phyloP scores from a whole-genome alignment of 2,113 vertebrate genomes.

The Alaudala cheleensis region DNA sequence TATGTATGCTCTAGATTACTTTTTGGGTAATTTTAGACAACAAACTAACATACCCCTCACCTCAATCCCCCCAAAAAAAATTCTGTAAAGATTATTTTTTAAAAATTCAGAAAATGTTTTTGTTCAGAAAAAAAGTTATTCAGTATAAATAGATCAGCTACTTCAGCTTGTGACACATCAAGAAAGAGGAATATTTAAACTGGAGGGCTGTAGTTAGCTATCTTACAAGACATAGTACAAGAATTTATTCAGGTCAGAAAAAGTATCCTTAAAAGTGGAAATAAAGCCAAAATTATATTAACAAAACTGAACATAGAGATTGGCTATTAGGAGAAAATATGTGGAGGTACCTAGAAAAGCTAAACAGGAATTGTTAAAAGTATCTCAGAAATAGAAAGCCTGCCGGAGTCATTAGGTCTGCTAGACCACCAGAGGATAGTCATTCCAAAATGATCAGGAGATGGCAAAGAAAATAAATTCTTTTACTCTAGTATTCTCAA shows the following conservation, averaged over 20 bases:
- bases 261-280: conserved; percentile 14
- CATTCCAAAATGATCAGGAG: conserved; percentile 41
- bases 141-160: not conserved
- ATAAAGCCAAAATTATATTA: not conserved
- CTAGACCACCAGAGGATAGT: conserved; percentile 22
- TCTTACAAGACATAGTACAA: not conserved
- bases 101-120: not conserved
- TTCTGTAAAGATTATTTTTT: not conserved
- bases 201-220: not conserved
- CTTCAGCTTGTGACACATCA: not conserved
- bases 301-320: conserved; percentile 4
- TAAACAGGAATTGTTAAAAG: not conserved
- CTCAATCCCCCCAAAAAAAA: not conserved
- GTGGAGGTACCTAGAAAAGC: not conserved
- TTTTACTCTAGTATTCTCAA: conserved; percentile 42
- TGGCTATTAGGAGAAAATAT: not conserved
- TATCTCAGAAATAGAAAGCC: not conserved
- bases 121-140: not conserved
- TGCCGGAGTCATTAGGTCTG: conserved; percentile 7
- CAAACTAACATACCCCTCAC: not conserved
- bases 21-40: not conserved
- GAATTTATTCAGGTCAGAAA: conserved; percentile 35
- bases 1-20: not conserved
- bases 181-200: conserved; percentile 9
- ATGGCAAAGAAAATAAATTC: conserved; percentile 52